phyloP scores from a whole-genome alignment of 2,113 vertebrate species.

The Argyrosomus japonicus region DNA sequence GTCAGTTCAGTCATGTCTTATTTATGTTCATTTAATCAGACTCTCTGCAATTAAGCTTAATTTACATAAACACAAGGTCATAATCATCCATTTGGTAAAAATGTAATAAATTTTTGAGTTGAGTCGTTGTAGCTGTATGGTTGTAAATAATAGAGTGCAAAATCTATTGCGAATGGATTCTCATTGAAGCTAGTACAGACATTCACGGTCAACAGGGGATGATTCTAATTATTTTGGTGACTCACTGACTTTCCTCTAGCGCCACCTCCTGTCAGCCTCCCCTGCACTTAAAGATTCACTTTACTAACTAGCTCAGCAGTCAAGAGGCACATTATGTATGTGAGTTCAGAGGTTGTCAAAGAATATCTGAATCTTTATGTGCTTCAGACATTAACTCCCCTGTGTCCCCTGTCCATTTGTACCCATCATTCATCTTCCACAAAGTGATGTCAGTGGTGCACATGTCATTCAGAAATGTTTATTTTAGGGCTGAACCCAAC shows the following conservation, averaged over 20 bases:
- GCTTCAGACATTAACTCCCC: background rate
- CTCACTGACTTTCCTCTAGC: too few relatives aligned
- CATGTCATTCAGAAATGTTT: too few relatives aligned
- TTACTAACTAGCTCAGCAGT: too few relatives aligned
- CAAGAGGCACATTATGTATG: too few relatives aligned
- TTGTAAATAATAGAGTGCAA: background rate
- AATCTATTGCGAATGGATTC: too few relatives aligned
- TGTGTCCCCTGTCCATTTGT: too few relatives aligned
- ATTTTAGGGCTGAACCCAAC: too few relatives aligned
- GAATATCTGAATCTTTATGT: background rate
- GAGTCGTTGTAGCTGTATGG: background rate
- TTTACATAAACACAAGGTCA: background rate
- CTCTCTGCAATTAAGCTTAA: background rate
- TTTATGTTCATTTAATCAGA: conserved; percentile 1
- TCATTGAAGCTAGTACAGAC: background rate
- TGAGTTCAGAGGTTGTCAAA: background rate
- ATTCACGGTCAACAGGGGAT: background rate
- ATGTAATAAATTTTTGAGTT: background rate
- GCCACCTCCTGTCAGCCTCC: too few relatives aligned
- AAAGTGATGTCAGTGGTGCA: too few relatives aligned
- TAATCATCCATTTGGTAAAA: too few relatives aligned
- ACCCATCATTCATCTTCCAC: too few relatives aligned
- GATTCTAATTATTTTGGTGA: background rate
- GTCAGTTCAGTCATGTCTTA: background rate
- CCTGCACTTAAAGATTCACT: background rate